These are phyloP conservation scores for Periplaneta americana DNA, from an alignment of 1,140 invertebrate genomes.

Conservation along the genomic window DNA sequence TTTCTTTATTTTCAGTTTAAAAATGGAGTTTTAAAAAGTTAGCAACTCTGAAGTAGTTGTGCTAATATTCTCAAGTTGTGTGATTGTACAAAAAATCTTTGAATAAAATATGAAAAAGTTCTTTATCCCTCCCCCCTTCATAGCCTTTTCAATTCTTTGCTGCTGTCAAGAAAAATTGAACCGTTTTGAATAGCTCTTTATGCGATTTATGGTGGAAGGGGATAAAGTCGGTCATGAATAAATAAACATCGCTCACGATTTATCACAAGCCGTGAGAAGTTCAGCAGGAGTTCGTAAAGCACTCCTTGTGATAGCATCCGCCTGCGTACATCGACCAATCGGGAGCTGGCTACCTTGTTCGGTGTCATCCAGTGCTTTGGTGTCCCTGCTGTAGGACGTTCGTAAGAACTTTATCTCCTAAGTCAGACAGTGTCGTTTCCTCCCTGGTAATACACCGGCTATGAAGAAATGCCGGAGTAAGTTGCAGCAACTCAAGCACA, in stretches of 20 bases:
- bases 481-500: too few species aligned
- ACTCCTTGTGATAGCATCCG: not conserved
- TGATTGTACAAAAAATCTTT: not conserved
- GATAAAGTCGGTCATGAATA: not conserved
- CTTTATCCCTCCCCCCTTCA: too few species aligned
- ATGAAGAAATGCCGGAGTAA: too few species aligned
- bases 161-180: not conserved
- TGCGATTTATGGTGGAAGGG: not conserved
- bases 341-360: too few species aligned
- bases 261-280: not conserved
- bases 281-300: not conserved
- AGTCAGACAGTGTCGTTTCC: too few species aligned
- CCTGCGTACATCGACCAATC: too few species aligned
- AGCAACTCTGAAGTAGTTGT: not conserved
- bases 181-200: not conserved
- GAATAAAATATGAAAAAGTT: not conserved
- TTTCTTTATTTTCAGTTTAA: too few species aligned
- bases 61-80: not conserved
- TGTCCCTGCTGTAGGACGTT: too few species aligned
- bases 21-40: not conserved
- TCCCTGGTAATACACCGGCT: too few species aligned
- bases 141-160: not conserved
- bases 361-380: too few species aligned
- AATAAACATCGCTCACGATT: not conserved
- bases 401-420: too few species aligned